Evolutionary conservation across 2,888 invertebrate genomes (phyloP).

Genomic region (Cantharis flavilabris): DNA sequence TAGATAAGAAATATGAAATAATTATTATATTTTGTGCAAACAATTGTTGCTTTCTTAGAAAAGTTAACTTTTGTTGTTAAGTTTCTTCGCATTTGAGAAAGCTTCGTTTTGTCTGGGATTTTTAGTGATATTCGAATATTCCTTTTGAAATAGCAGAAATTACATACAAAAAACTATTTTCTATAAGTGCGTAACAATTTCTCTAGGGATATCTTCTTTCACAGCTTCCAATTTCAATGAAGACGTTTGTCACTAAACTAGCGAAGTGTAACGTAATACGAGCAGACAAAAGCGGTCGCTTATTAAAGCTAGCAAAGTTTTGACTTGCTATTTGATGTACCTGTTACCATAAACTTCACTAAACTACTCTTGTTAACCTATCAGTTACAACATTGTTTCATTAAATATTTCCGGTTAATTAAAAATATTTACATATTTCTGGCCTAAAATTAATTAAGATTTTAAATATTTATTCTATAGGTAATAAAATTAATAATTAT

Average conservation of each 20-base stretch:
- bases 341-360: not conserved
- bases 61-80: no score
- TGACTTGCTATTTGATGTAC: not conserved
- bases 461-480: not conserved
- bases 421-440: not conserved
- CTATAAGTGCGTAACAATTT: constrained; percentile 5
- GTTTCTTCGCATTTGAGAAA: no score
- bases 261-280: constrained; percentile 10
- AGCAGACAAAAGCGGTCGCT: not conserved
- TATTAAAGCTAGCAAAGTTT: not conserved
- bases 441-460: no score
- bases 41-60: no score
- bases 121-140: no score
- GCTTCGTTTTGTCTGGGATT: not conserved
- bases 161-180: not conserved
- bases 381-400: not conserved
- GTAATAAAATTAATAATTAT: not conserved
- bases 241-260: constrained; percentile 8
- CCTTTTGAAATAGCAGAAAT: not conserved
- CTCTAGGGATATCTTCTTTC: constrained; percentile 1
- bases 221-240: constrained; percentile 9
- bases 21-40: no score
- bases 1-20: no score
- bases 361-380: not conserved
- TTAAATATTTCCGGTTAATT: not conserved